Base-by-base conservation (phyloP, 2,888 invertebrate genomes). In the Drosophila merina region DNA sequence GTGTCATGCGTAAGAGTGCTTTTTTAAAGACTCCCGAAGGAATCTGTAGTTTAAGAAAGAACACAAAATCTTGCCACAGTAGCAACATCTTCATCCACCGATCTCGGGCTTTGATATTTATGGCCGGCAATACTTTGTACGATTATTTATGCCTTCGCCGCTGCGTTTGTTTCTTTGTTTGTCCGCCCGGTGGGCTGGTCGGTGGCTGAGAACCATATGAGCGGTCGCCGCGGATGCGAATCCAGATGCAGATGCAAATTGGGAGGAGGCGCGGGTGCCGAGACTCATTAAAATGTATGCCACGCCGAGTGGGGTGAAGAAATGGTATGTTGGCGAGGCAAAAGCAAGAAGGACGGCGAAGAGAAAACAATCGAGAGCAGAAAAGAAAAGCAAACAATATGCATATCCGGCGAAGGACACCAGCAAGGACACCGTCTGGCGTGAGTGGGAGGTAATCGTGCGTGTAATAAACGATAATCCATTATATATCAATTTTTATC, bases 81-180 rank as follows among this genome's bases (percentile, higher is more conserved):
- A 31, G 60, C 45, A 51, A 50, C 72, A 49, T 69, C 69, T 58
- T 70, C 58, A 51, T 31, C 55, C 44, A 26, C 10, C 69, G 67
- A 63, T 68, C 63, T 52, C 59, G 74, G 67, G 78, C 83, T 73
- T 62, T 68, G 72, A 81, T 84, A 82, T 82, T 82, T 82, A 82
- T 84, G 84, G 72, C 78, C 73, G 56, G 84, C 84, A 75, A 80
- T 84, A 86, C 84, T 87, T 87, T 85, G 77, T 85, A 60, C 75
- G 87, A 82, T 85, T 87, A 87, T 84, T 87, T 85, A 84, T 87
- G 83, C 72, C 75, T 52, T 56, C 72, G 31, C 31, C 25, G 31
- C 14, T 10, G 44, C 63, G 45, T 10, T 63, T 28, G 49, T 60
- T 60, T 60, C 59, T 60, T 58, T 58, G 59, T 45, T 38, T n/a